phyloP scores from a whole-genome alignment of 2,888 invertebrate species.

The Brachylomia viminalis region DNA sequence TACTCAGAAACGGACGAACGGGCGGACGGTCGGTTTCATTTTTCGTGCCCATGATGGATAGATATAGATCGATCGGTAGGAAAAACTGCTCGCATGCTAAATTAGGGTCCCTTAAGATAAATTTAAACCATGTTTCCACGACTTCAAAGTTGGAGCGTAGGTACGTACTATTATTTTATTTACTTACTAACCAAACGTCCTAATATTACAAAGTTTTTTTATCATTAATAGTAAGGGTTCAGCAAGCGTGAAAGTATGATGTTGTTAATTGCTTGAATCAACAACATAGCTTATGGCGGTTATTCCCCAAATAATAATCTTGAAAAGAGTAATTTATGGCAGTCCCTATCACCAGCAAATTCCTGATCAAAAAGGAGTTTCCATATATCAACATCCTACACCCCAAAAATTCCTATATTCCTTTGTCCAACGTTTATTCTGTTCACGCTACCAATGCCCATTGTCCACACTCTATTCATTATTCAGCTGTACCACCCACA shows the following conservation, averaged over 20 bases:
- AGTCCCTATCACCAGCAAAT: constrained; percentile 1
- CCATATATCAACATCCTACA: neutral
- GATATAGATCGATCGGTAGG: neutral
- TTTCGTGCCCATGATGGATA: neutral
- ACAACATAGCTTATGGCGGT: neutral
- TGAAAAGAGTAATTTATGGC: neutral
- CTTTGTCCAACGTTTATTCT: constrained; percentile 30
- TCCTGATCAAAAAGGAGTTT: neutral
- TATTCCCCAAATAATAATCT: neutral
- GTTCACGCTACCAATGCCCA: constrained; percentile 28
- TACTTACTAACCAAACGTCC: too few species aligned
- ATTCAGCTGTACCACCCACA: constrained; percentile 44
- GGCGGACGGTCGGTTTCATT: too few species aligned
- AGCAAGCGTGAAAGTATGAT: too few species aligned
- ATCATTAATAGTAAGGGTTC: too few species aligned
- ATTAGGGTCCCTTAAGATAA: too few species aligned
- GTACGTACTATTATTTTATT: too few species aligned
- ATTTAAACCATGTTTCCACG: too few species aligned
- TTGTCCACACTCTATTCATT: constrained; percentile 49
- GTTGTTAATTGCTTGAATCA: too few species aligned
- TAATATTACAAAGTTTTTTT: too few species aligned
- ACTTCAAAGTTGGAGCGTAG: too few species aligned
- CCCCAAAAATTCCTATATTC: neutral
- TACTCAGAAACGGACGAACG: neutral
- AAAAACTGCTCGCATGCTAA: neutral